Base-by-base conservation (phyloP, 2,888 invertebrate species). In the Busseola fusca region DNA sequence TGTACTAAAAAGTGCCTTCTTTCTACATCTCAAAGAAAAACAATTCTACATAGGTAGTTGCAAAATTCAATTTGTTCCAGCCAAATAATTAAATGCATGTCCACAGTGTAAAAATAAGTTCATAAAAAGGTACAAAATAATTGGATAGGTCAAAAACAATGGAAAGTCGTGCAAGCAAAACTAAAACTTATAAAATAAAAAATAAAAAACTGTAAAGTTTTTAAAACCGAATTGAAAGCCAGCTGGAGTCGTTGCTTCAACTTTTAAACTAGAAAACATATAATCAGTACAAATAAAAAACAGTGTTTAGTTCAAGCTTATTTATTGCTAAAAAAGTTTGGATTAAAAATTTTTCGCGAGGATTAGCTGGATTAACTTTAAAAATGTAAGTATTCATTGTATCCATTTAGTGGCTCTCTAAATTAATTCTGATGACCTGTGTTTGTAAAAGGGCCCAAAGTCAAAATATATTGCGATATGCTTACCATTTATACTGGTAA, bases 191-290 rank as follows among this genome's bases (percentile, higher is more conserved):
- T 21, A 60, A 50, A 83, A 65, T n/a, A 58, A 73, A 82, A 80
- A 75, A 34, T 75, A 63, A 70, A 71, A 59, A 54, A 54, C 48
- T 7, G 16, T 25, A 62, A 75, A 78, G 64, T 80, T 77, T 52
- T 67, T 66, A 59, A 50, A 74, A 59, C 66, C n/a, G 27, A 68
- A 67, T 56, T 68, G 73, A 69, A 72, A 76, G 70, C 74, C 27
- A 78, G 30, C n/a, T 27, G 45, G 70, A 71, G 54, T 62, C 70
- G 64, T n/a, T 42, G 12, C 50, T 27, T 74, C 21, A 64, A 80
- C 74, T 85, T 84, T 81, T 72, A 62, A 69, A 68, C 52, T 52
- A 62, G 63, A 72, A 81, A 76, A 72, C 68, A 59, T 65, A 68
- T 57, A 77, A 77, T 76, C 37, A 72, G 73, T 40, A 50, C 45